A percentile compares a stretch with the other conserved stretches of the same genome.
These are phyloP conservation scores for Urocynchramus pylzowi DNA, from an alignment of 2,113 vertebrate genomes.

Conservation along the genomic window DNA sequence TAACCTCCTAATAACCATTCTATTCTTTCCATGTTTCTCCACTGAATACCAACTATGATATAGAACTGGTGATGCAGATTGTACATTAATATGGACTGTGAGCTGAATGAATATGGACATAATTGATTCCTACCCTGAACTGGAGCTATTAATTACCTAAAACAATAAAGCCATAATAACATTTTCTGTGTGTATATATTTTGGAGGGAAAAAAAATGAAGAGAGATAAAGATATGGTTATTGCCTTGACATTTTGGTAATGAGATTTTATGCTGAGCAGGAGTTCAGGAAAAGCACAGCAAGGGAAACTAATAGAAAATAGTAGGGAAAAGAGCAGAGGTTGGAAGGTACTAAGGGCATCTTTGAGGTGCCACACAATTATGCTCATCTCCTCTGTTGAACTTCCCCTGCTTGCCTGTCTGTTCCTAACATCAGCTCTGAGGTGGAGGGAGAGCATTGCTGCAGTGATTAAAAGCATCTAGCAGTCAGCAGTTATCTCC, in stretches of 20 bases:
- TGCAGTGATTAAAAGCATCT: background rate
- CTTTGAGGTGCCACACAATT: background rate
- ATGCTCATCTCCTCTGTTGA: background rate
- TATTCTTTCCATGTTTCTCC: background rate
- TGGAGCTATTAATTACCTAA: background rate
- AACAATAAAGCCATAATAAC: background rate
- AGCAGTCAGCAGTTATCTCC: background rate
- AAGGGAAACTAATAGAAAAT: slow-evolving; percentile 3
- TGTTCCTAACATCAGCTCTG: background rate
- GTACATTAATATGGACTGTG: background rate
- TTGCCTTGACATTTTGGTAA: slow-evolving; percentile 51
- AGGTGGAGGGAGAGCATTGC: background rate
- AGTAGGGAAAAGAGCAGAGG: slow-evolving; percentile 9
- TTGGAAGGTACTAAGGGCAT: background rate
- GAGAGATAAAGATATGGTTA: background rate
- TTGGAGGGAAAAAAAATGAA: background rate
- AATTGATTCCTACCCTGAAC: background rate
- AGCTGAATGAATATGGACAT: background rate
- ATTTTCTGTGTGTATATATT: background rate
- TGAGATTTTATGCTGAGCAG: slow-evolving; percentile 22
- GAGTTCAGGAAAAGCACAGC: background rate
- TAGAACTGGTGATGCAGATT: background rate
- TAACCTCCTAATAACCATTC: background rate
- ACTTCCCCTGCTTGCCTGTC: background rate
- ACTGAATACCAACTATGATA: background rate